A percentile compares a stretch with the other conserved stretches of the same genome.
These are phyloP conservation scores for Cryptocephalus primarius DNA, from an alignment of 2,888 invertebrate genomes.

Conservation along the genomic window DNA sequence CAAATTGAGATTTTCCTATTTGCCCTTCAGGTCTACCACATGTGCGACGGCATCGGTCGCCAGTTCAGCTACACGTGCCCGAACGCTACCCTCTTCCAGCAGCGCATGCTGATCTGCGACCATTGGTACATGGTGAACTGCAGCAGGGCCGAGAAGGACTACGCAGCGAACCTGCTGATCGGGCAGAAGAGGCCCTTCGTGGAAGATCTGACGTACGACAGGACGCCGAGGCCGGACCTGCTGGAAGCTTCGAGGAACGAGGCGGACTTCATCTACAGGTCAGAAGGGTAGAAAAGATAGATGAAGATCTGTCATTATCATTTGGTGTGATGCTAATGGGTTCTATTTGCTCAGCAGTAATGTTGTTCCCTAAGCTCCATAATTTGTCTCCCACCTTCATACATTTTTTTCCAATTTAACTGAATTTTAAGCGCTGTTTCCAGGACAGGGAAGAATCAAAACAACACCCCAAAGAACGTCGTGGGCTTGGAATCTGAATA, in stretches of 20 bases:
- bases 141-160: constrained; percentile 58
- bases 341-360: too few relatives aligned
- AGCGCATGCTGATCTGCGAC: constrained; percentile 70
- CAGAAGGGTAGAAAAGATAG: constrained; percentile 15
- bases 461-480: constrained; percentile 23
- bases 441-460: constrained; percentile 2
- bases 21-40: constrained; percentile 57
- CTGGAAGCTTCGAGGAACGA: constrained; percentile 41
- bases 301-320: too few relatives aligned
- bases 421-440: background rate
- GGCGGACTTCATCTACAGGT: constrained; percentile 25
- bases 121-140: constrained; percentile 79
- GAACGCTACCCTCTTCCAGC: constrained; percentile 69
- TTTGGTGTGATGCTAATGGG: too few relatives aligned
- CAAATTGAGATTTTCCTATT: constrained; percentile 7
- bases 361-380: too few relatives aligned
- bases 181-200: constrained; percentile 67
- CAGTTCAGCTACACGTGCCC: constrained; percentile 72
- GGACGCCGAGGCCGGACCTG: constrained; percentile 62
- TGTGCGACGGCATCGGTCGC: constrained; percentile 66
- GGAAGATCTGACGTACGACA: constrained; percentile 46
- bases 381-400: too few relatives aligned
- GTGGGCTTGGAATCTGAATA: constrained; percentile 41
- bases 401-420: too few relatives aligned
- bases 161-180: constrained; percentile 59